Base-by-base conservation (phyloP, 2,888 invertebrate species). In the Cantharis flavilabris region DNA sequence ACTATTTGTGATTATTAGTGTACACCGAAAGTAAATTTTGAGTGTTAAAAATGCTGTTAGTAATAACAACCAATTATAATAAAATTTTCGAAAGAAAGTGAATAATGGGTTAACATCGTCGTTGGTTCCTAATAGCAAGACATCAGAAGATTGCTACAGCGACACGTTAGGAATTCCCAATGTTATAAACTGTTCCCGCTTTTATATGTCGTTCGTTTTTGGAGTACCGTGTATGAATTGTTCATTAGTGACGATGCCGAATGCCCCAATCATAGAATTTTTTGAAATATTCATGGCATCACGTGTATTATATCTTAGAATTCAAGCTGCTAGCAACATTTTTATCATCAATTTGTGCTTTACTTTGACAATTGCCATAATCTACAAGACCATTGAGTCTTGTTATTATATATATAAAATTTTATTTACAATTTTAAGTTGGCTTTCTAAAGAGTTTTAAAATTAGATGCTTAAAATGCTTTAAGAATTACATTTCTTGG, bases 241-340 rank as follows among this genome's bases (percentile, higher is more conserved):
- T 83, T 84, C 83, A 84, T 84, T 83, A 84, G 81, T 69, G 80
- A 79, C 75, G 62, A 62, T 70, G 72, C 78, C 78, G 64, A 73
- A 72, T 77, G 78, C 78, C 77, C 77, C 72, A 79, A 80, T 76
- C 76, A 72, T 73, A 67, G 72, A 70, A 78, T 77, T 77, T 64
- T 75, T 75, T 83, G 83, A 83, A 84, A 84, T 84, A 84, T 84
- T 84, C 82, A 83, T 84, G 80, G 63, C 81, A 77, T 77, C 80
- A 70, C 80, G 72, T 77, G 80, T 71, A 78, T 76, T 73, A 76
- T 74, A 72, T 76, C 69, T 69, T 72, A 69, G 69, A 76, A 73
- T 76, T 79, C 70, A 64, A 71, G 70, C 75, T 76, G 71, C 72
- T 76, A 76, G 74, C 70, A 75, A 72, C 76, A 70, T 76, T 67